Percentiles rank a stretch among this genome's conserved stretches.
phyloP scores from a whole-genome alignment of 2,113 vertebrate species.

The Mesoclemmys tuberculata region DNA sequence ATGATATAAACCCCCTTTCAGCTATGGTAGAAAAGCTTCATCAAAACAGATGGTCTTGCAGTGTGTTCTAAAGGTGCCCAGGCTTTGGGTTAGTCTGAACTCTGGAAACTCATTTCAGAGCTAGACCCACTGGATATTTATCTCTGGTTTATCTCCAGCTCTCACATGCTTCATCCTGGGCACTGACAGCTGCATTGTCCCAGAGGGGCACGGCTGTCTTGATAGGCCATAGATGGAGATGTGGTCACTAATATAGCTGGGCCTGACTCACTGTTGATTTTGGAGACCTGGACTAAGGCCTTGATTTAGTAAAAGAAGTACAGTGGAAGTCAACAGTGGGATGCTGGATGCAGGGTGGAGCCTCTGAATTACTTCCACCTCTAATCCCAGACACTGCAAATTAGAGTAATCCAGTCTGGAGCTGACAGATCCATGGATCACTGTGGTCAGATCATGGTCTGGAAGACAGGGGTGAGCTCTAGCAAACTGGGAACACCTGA shows the following conservation, averaged over 20 bases:
- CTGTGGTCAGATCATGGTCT: neutral
- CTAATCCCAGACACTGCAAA: neutral
- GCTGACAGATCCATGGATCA: neutral
- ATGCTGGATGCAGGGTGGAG: neutral
- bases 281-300: slow-evolving; percentile 31
- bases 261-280: neutral
- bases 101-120: slow-evolving; percentile 11
- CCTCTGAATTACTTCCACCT: neutral
- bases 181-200: neutral
- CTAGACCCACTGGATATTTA: slow-evolving; percentile 29
- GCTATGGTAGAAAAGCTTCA: neutral
- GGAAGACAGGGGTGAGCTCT: neutral
- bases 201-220: neutral
- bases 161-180: slow-evolving; percentile 32
- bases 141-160: slow-evolving; percentile 18
- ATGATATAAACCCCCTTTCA: neutral
- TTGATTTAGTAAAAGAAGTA: neutral
- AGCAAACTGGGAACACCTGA: neutral
- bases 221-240: slow-evolving; percentile 6
- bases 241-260: slow-evolving; percentile 25
- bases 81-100: neutral
- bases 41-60: neutral
- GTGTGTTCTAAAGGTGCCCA: neutral
- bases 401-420: neutral
- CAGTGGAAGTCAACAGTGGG: fast-evolving